These are phyloP conservation scores for Staurois parvus DNA, from an alignment of 2,797 vertebrate genomes.

Conservation along the genomic window DNA sequence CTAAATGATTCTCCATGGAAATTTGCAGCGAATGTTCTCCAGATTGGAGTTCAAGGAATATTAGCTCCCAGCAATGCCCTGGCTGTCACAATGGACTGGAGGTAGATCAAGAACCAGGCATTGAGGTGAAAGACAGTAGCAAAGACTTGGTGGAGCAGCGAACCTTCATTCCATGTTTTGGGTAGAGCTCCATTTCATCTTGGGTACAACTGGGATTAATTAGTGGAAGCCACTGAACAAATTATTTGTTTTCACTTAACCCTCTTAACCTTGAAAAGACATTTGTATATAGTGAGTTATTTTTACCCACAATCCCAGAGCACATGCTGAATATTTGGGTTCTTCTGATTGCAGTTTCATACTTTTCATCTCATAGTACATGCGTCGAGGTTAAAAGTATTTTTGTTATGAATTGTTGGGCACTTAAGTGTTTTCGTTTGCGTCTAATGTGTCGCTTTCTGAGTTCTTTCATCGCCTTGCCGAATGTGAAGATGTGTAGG, in stretches of 20 bases:
- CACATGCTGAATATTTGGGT: conserved; percentile 49
- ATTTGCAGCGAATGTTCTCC: too few relatives aligned
- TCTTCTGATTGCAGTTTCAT: conserved; percentile 65
- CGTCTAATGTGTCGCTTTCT: conserved; percentile 70
- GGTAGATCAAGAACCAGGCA: too few relatives aligned
- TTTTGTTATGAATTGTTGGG: conserved; percentile 71
- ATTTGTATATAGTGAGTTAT: conserved; percentile 44
- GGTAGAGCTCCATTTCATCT: background rate
- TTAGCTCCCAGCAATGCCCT: too few relatives aligned
- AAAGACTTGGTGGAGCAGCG: too few relatives aligned
- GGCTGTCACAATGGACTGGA: too few relatives aligned
- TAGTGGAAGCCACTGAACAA: conserved; percentile 45
- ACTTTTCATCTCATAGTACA: conserved; percentile 41
- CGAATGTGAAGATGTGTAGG: conserved; percentile 58
- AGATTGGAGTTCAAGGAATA: too few relatives aligned
- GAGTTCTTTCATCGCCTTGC: conserved; percentile 66
- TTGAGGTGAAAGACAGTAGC: too few relatives aligned
- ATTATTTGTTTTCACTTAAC: conserved; percentile 56
- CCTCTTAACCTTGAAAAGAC: conserved; percentile 26
- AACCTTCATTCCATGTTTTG: background rate
- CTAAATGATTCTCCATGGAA: too few relatives aligned
- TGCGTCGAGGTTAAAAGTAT: conserved; percentile 69
- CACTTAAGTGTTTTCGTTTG: conserved; percentile 71
- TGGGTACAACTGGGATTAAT: conserved; percentile 36
- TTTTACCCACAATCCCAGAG: conserved; percentile 55